These are phyloP conservation scores for Pinna nobilis DNA, from an alignment of 1,140 invertebrate species.

Conservation along the genomic window DNA sequence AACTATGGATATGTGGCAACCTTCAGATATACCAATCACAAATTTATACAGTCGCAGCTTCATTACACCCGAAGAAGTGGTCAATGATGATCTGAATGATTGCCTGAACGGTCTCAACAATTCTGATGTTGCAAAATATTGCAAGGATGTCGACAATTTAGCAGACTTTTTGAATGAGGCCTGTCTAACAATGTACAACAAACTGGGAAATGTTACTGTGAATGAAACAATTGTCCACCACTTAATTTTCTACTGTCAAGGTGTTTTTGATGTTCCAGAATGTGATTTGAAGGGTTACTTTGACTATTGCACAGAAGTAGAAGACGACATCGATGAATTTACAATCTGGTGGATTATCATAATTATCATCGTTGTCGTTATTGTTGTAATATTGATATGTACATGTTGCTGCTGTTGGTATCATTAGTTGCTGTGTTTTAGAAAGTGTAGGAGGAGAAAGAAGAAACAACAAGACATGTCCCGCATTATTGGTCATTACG, in stretches of 20 bases:
- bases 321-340: conserved; percentile 14
- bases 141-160: conserved; percentile 33
- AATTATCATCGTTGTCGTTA: background rate
- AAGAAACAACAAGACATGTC: too few species aligned
- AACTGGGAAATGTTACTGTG: conserved; percentile 25
- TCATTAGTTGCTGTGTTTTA: conserved; percentile 2
- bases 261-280: conserved; percentile 37
- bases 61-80: too few species aligned
- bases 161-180: conserved; percentile 45
- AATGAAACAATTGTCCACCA: conserved; percentile 12
- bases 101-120: conserved; percentile 36
- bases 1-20: conserved; percentile 32
- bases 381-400: conserved; percentile 1
- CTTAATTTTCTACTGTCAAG: conserved; percentile 51
- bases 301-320: conserved; percentile 45
- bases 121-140: conserved; percentile 31
- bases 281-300: conserved; percentile 47
- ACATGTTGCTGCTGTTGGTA: conserved; percentile 23
- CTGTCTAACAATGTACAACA: conserved; percentile 38
- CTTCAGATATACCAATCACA: conserved; percentile 47
- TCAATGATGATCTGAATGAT: conserved; percentile 14
- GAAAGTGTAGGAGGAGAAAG: background rate
- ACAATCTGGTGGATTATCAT: conserved; percentile 20
- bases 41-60: conserved; percentile 22
- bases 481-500: too few species aligned